Conservation (phyloP, 2,797 vertebrate genomes). For the Anas georgica region DNA sequence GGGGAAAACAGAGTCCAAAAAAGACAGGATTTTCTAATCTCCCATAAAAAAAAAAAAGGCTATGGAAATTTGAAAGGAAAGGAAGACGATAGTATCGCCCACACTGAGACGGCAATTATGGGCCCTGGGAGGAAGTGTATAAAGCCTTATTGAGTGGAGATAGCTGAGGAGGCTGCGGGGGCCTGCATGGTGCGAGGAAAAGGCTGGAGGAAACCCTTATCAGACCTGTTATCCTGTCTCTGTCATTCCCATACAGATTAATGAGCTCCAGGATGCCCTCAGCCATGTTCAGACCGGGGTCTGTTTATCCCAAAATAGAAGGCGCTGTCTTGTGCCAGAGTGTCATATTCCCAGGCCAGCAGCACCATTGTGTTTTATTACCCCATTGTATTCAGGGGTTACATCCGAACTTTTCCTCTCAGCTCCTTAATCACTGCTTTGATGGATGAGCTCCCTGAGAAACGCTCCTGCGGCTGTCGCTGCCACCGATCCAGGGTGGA, state of each 20-base stretch:
- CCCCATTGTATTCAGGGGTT: conserved; percentile 76
- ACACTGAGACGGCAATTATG: conserved; percentile 64
- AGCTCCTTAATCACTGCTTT: conserved; percentile 75
- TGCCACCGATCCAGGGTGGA: rapidly evolving
- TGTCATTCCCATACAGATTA: conserved; percentile 80
- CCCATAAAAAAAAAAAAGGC: conserved; percentile 7
- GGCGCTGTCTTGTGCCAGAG: conserved; percentile 73
- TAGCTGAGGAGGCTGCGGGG: conserved; percentile 10
- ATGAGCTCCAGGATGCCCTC: conserved; percentile 78
- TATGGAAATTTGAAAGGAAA: conserved; percentile 73
- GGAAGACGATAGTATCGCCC: conserved; percentile 64
- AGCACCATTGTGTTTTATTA: conserved; percentile 82
- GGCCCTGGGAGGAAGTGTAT: conserved; percentile 73
- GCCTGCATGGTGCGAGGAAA: conserved; percentile 71
- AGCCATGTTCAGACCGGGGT: conserved; percentile 56
- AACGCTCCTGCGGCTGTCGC: not conserved
- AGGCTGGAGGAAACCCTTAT: conserved; percentile 83
- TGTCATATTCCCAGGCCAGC: conserved; percentile 76
- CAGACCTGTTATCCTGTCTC: conserved; percentile 90
- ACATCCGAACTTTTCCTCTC: conserved; percentile 79
- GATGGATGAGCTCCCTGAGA: conserved; percentile 71
- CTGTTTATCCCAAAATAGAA: conserved; percentile 81
- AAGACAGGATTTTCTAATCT: conserved; percentile 67
- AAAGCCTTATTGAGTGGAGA: conserved; percentile 60
- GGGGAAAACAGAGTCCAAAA: conserved; percentile 56